A percentile compares a stretch with the other conserved stretches of the same genome.
Evolutionary conservation across 2,113 vertebrate species (phyloP).

Genomic region (Zingel zingel): DNA sequence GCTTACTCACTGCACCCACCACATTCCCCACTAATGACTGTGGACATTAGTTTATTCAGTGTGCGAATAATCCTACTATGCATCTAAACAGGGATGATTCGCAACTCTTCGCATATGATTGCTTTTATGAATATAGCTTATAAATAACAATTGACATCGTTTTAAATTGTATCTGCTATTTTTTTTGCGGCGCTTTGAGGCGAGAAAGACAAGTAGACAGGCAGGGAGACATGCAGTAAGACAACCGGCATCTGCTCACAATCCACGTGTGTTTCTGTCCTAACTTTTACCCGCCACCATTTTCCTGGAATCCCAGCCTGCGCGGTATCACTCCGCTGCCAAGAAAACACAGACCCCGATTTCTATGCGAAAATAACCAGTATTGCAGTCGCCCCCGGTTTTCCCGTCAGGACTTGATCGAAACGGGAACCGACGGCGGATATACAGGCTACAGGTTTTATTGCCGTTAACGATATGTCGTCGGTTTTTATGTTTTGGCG

Average conservation of each 20-base stretch:
- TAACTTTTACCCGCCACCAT: slow-evolving; percentile 74
- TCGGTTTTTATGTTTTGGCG: slow-evolving; percentile 77
- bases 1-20: background rate
- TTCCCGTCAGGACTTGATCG: slow-evolving; percentile 7
- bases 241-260: slow-evolving; percentile 75
- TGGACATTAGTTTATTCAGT: background rate
- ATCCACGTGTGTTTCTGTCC: slow-evolving; percentile 77
- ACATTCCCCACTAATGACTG: slow-evolving; percentile 7
- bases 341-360: slow-evolving; percentile 30
- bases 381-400: rapidly evolving
- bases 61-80: background rate
- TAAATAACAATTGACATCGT: background rate
- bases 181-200: background rate
- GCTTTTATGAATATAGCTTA: background rate
- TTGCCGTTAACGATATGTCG: rapidly evolving
- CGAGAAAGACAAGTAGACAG: background rate
- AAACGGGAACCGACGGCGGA: rapidly evolving
- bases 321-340: slow-evolving; percentile 68
- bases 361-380: rapidly evolving
- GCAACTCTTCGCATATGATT: background rate
- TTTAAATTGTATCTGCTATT: background rate
- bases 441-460: rapidly evolving
- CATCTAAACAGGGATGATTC: background rate
- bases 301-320: slow-evolving; percentile 81
- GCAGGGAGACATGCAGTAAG: slow-evolving; percentile 36